Evolutionary conservation across 2,888 invertebrate species (phyloP), one percentile per base, ranked within the genome.

Genomic region (Calameuta idolon): DNA sequence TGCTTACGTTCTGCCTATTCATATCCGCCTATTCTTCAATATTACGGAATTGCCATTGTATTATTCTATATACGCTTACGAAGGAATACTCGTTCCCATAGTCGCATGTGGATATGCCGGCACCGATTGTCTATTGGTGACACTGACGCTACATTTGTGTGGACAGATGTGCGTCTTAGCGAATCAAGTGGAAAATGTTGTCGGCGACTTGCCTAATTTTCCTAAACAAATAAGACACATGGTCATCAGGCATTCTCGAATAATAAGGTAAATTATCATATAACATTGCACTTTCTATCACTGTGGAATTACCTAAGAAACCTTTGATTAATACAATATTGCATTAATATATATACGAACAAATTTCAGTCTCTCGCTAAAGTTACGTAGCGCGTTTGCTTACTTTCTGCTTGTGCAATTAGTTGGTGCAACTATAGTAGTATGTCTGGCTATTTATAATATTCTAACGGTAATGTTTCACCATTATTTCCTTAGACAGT

Each of bases 71-170:
- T 79, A 77, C 30, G 0, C 73, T 4, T 81, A 77, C 35, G 40
- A 81, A 69, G 3, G 30, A 12, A 4, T 81, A 4, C 4, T 68
- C 3, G 2, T 81, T 15, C 69, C 40, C 23, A 9, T 79, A 1
- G 74, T 79, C n/a, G 12, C 74, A n/a, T 76, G 76, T 15, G 81
- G 81, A 34, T 81, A 77, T n/a, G 4, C 35, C 11, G 81, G 76
- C 34, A 40, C 74, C n/a, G 81, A 81, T 69, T 71, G 73, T n/a
- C 73, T 73, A 1, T 30, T 81, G 71, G 75, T 81, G 69, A 81
- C 76, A 5, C 34, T 81, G 78, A 9, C 73, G 31, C 69, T 81
- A 12, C 83, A 83, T 23, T 31, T 83, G 30, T 83, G 81, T 9
- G 82, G 82, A 3, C 82, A 82, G 68, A 69, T 80, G 12, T 69